Percentiles rank a stretch among this genome's conserved stretches.
phyloP scores from a whole-genome alignment of 2,888 invertebrate genomes.

The Amphipoea oculea region DNA sequence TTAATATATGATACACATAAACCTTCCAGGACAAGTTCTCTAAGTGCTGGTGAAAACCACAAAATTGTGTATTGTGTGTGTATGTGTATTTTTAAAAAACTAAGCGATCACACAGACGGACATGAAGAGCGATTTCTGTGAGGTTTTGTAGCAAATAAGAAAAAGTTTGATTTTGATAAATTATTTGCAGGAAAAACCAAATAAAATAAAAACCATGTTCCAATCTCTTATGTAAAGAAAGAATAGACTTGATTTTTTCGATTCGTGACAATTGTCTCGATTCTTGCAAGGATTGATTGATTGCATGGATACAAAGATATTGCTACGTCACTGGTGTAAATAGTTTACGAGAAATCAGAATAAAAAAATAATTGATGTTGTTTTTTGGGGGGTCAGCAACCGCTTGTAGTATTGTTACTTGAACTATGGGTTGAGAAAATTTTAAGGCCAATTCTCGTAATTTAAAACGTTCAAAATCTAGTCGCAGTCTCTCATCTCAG shows the following conservation, averaged over 20 bases:
- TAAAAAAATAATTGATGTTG: too few species aligned
- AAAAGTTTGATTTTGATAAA: not conserved
- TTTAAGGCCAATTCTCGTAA: too few species aligned
- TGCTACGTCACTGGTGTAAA: constrained; percentile 8
- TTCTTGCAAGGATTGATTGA: constrained; percentile 37
- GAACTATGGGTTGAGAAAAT: too few species aligned
- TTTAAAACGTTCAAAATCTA: too few species aligned
- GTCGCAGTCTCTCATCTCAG: too few species aligned
- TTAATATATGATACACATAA: too few species aligned
- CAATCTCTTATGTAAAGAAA: constrained; percentile 14
- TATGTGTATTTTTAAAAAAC: not conserved
- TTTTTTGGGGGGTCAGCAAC: too few species aligned
- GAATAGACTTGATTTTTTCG: not conserved
- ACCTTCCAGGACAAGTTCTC: not conserved
- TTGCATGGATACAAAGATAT: constrained; percentile 26
- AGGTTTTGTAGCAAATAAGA: not conserved
- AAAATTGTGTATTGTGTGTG: not conserved
- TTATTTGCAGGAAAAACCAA: not conserved
- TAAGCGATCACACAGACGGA: not conserved
- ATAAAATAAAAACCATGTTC: not conserved
- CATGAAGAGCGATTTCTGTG: not conserved
- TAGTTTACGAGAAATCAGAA: constrained; percentile 26
- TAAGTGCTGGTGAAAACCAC: too few species aligned
- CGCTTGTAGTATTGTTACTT: too few species aligned
- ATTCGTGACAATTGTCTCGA: not conserved